Evolutionary conservation across 2,797 vertebrate genomes (phyloP), one percentile per base, ranked within the genome.

Genomic region (Lepilemur ruficaudatus): DNA sequence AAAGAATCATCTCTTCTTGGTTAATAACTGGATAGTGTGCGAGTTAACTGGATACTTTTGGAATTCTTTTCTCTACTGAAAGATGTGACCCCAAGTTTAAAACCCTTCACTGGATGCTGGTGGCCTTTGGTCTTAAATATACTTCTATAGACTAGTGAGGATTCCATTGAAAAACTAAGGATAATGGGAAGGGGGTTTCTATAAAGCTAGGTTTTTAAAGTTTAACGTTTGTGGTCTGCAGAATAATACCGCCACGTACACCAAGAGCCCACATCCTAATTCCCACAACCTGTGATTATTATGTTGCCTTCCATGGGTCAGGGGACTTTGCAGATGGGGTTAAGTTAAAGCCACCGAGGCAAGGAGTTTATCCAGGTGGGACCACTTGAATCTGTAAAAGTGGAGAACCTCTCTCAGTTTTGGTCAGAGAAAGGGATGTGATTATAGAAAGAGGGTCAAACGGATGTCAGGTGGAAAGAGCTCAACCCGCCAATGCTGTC

Each of bases 141-240:
- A 32, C 23, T 69, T 20, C 35, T 12, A 1, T 1, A 25, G 41
- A 43, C 30, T 12, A 15, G 35, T 4, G 28, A 69, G 28, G 7
- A 1, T 43, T 80, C 28, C 2, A 2, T 7, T 2, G 4, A 23
- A 12, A 52, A 55, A 28, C 4, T 14, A 10, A 85, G n/a, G 2
- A 69, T 43, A 50, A 7, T 15, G 28, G 30, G 35, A 55, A 7
- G 46, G 12, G 9, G 9, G 2, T 55, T 46, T 70, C 38, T n/a
- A 57, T 17, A 25, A 35, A 50, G 41, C 12, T 48, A 12, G 18
- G 17, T 38, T 30, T 30, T 76, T 61, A 76, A 52, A 3, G 8
- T 12, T 25, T 28, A 65, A 46, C 5, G 0, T 15, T 32, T 63
- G 5, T 75, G 18, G 11, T n/a, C 20, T 43, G 7, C 13, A 82